Percentiles rank a stretch among this genome's conserved stretches.
Evolutionary conservation across 2,113 vertebrate genomes (phyloP).

Genomic region (Oxyruncus cristatus): DNA sequence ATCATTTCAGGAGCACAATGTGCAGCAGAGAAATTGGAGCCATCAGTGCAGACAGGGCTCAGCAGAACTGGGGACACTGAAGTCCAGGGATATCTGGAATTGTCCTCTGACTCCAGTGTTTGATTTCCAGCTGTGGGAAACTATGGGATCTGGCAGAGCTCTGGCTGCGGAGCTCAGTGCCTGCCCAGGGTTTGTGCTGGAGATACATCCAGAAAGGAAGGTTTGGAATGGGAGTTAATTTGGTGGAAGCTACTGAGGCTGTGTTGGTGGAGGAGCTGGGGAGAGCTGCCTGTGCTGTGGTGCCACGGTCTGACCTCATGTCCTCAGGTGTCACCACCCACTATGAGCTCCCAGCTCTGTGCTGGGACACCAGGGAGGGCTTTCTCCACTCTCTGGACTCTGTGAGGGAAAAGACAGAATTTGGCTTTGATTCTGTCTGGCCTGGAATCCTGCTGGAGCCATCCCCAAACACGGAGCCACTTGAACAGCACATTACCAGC

Average conservation of each 20-base stretch:
- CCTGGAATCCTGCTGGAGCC: not conserved
- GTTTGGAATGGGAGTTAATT: accelerated
- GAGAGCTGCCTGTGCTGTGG: not conserved
- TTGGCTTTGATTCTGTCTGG: not conserved
- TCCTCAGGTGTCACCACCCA: not conserved
- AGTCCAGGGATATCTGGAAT: not conserved
- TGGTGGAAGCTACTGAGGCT: not conserved
- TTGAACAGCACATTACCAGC: not conserved
- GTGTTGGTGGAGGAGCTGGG: not conserved
- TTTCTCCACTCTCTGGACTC: not conserved
- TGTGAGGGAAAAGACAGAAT: not conserved
- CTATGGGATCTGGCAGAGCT: not conserved
- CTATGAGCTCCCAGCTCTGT: not conserved
- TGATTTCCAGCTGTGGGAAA: not conserved
- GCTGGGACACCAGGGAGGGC: accelerated
- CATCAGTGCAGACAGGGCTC: not conserved
- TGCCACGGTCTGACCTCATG: not conserved
- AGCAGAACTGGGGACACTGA: not conserved
- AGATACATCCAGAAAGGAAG: not conserved
- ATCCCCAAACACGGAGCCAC: not conserved
- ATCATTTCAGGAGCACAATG: not conserved
- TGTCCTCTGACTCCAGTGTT: not conserved
- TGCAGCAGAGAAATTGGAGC: not conserved
- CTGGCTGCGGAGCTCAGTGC: not conserved
- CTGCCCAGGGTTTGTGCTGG: not conserved